Base-by-base conservation (phyloP, 2,113 vertebrate genomes). In the Ciconia boyciana region DNA sequence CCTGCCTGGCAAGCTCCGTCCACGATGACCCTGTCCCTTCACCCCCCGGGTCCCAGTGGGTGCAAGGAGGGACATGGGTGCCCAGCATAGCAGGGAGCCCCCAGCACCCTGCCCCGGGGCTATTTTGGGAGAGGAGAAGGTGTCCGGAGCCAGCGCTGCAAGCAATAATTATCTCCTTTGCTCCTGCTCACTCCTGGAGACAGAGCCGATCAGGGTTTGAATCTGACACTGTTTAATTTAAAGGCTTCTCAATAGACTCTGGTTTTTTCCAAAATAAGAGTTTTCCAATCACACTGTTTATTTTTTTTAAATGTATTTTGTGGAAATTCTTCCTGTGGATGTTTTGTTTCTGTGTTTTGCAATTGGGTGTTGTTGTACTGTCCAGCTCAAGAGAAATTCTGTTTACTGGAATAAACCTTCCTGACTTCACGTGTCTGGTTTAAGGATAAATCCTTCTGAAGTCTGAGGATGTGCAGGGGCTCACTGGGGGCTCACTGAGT, bases 361-460 rank as follows among this genome's bases (percentile, higher is more conserved):
- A 13, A 90, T 95, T 14, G 16, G 77, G 51, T 94, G 82, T 16
- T 86, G 82, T 95, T 15, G 18, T 97, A 94, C 87, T 96, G 86
- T 97, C 44, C 13, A 96, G 87, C 93, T 94, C 57, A 75, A 97
- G 76, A 96, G 71, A 96, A 96, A 97, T 95, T 92, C 93, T 96
- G 82, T 97, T 95, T 96, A 97, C 91, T 87, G 87, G 94, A 97
- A 97, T 89, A 96, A 95, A 97, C 83, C 77, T 95, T 94, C 88
- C 82, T 96, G 94, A 97, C 91, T 97, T 95, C 62, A 72, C 2
- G 0, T 29, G 25, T 60, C 61, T 4, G 28, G 32, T 87, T 94
- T 71, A 83, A 87, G 20, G 69, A 58, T 81, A 76, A 94, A 83
- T 91, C 86, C 92, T 90, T 83, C 46, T 2, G 2, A 39, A 80